Evolutionary conservation across 1,140 invertebrate genomes (phyloP).

Genomic region (Zophobas morio): DNA sequence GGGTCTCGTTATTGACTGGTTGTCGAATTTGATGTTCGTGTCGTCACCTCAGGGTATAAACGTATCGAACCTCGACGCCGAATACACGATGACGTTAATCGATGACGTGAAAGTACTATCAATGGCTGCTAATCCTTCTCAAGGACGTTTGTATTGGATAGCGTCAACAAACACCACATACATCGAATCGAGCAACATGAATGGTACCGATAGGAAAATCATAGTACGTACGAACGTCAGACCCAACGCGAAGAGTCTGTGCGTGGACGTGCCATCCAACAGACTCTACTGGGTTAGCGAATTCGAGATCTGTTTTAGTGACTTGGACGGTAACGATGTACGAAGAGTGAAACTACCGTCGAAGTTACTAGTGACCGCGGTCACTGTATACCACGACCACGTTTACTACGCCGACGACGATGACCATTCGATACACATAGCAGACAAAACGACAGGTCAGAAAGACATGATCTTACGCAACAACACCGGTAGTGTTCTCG

Average conservation of each 20-base stretch:
- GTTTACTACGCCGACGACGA: slow-evolving; percentile 76
- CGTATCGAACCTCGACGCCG: slow-evolving; percentile 81
- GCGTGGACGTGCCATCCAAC: slow-evolving; percentile 72
- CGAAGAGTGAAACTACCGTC: slow-evolving; percentile 62
- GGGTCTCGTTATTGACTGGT: slow-evolving; percentile 82
- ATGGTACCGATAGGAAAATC: slow-evolving; percentile 72
- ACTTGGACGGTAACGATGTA: slow-evolving; percentile 71
- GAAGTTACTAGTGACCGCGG: slow-evolving; percentile 69
- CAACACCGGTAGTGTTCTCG: slow-evolving; percentile 70
- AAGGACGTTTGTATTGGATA: slow-evolving; percentile 70
- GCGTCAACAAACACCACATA: slow-evolving; percentile 49
- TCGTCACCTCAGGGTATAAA: slow-evolving; percentile 74
- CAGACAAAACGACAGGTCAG: slow-evolving; percentile 70
- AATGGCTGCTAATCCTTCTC: slow-evolving; percentile 77
- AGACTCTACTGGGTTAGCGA: slow-evolving; percentile 82
- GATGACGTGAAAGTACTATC: slow-evolving; percentile 67
- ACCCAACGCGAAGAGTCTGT: slow-evolving; percentile 65
- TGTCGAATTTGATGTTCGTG: slow-evolving; percentile 82
- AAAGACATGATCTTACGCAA: slow-evolving; percentile 69
- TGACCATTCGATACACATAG: slow-evolving; percentile 72
- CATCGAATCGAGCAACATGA: slow-evolving; percentile 78
- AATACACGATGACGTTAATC: slow-evolving; percentile 73
- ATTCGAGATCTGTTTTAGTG: slow-evolving; percentile 77
- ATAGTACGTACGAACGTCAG: slow-evolving; percentile 66
- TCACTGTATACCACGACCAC: slow-evolving; percentile 73